Conservation (phyloP, 1,140 invertebrate genomes). For the Papilio dardanus region DNA sequence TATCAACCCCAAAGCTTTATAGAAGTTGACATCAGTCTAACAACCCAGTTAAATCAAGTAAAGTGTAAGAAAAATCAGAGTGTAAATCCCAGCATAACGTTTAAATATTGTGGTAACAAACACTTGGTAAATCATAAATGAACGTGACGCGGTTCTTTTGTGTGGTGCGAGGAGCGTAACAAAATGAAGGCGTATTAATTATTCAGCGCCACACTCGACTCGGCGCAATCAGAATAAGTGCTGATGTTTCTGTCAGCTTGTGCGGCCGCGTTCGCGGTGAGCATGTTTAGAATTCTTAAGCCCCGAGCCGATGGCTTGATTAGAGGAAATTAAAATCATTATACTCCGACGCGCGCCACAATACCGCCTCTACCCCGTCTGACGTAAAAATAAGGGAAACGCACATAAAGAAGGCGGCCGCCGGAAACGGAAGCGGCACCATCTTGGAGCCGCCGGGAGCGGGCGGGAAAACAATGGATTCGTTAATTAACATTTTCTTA, state of each 20-base stretch:
- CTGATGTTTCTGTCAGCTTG: conserved; percentile 79
- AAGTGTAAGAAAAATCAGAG: no score
- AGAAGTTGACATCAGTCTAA: no score
- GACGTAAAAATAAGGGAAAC: conserved; percentile 78
- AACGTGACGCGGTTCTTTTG: conserved; percentile 66
- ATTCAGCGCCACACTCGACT: conserved; percentile 81
- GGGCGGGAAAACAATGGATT: conserved; percentile 82
- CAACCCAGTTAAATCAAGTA: no score
- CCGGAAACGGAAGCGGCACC: conserved; percentile 81
- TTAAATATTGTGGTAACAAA: conserved; percentile 24
- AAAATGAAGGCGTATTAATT: conserved; percentile 81
- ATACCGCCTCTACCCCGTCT: conserved; percentile 66
- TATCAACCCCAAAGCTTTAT: no score
- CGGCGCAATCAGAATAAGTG: conserved; percentile 81
- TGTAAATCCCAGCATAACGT: conserved; percentile 37
- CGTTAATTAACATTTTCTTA: conserved; percentile 84
- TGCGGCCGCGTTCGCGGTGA: conserved; percentile 50
- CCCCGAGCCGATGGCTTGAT: conserved; percentile 78
- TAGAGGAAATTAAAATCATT: conserved; percentile 83
- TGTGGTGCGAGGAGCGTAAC: conserved; percentile 61
- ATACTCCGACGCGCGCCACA: conserved; percentile 71
- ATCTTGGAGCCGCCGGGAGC: conserved; percentile 80
- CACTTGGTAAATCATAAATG: conserved; percentile 65
- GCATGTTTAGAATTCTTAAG: conserved; percentile 82
- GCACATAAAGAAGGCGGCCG: conserved; percentile 80